Base-by-base conservation (phyloP, 2,888 invertebrate genomes). In the Drymonia ruficornis region DNA sequence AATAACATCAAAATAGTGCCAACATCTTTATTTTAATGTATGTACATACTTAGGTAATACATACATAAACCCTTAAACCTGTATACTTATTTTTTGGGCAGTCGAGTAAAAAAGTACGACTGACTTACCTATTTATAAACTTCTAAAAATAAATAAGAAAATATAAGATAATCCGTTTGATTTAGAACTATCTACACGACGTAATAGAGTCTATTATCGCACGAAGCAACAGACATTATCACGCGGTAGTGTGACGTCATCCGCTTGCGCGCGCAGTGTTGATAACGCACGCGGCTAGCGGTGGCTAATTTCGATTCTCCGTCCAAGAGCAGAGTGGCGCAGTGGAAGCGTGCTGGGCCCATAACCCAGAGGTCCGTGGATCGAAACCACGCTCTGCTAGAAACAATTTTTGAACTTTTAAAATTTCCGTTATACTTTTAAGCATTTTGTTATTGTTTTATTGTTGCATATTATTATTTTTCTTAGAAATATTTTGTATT, bases 321-420 rank as follows among this genome's bases (percentile, higher is more conserved):
- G 0, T 0, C 0, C 65, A 80, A 76, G 79, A 95, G 95, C 95
- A 95, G 95, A 95, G 95, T 95, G 95, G 95, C 95, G 95, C 95
- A 95, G 95, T 95, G 95, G 95, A 95, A 95, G 95, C 95, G 95
- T 95, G 95, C 95, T 95, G 95, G 95, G 95, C 95, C 95, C 95
- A 95, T 95, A 95, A 95, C 95, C 95, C 96, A 96, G 96, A 96
- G 96, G 95, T 96, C 96, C 96, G 96, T 96, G 95, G 96, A 96
- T 96, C 95, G 96, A 96, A 96, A 96, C 96, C 95, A 96, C 95
- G 96, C 95, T 95, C 95, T 95, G 94, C 94, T 94, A 94, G 23
- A 50, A 54, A 19, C 3, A 6, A 28, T 63, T 72, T 78, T 77
- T 75, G 68, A 49, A 3, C 34, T 63, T 70, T 61, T 67, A 53